Base-by-base conservation (phyloP, 2,113 vertebrate genomes). In the Clarias batrachus region DNA sequence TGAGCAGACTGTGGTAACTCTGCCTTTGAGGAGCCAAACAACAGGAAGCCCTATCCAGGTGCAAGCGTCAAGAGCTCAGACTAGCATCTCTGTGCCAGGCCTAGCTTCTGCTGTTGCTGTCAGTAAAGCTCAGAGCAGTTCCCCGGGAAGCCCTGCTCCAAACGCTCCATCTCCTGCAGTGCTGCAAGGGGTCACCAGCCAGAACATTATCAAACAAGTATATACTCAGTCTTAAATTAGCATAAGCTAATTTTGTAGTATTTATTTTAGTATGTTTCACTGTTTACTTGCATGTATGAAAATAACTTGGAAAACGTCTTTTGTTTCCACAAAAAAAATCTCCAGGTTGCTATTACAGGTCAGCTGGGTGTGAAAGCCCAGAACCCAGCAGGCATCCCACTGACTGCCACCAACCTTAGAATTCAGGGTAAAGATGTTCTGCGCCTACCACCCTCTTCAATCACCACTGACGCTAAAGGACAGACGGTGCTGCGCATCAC, bases 401-500 rank as follows among this genome's bases (percentile, higher is more conserved):
- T 99, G 30, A 94, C 97, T 0, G 95, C 98, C 0, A 97, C 98
- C 89, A 99, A 99, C 92, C 95, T 99, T 82, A 96, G 96, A 3
- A 97, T 99, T 93, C 98, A 98, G 79, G 97, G 97, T 0, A 99
- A 99, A 92, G 98, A 99, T 0, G 97, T 99, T 2, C 87, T 99
- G 19, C 97, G 97, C 3, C 96, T 99, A 5, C 97, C 97, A 0
- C 96, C 97, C 0, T 99, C 97, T 33, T 99, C 98, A 83, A 99
- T 99, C 93, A 99, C 97, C 89, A 99, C 98, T 0, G 98, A 99
- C 0, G 95, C 98, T 0, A 99, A 99, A 91, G 98, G 98, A 6
- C 98, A 99, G 93, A 99, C 98, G 0, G 97, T 99, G 88, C 93
- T 99, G 86, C 96, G 98, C 12, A 99, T 99, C 91, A 99, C 98